A percentile compares a stretch with the other conserved stretches of the same genome.
These are phyloP conservation scores for Halotydeus destructor DNA, from an alignment of 1,140 invertebrate species.

Conservation along the genomic window DNA sequence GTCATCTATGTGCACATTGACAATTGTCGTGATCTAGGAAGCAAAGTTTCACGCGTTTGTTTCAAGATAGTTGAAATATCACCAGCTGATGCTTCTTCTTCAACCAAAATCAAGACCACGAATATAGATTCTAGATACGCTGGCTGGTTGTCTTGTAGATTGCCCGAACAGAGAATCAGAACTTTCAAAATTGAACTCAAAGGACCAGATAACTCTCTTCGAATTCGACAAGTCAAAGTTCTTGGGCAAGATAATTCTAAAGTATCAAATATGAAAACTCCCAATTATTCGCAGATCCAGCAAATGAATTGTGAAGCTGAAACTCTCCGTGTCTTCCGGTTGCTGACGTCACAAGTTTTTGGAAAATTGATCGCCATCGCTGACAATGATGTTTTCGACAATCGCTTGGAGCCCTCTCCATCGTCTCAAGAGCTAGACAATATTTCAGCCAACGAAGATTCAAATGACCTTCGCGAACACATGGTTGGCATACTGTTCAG, in stretches of 20 bases:
- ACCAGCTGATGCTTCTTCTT: background rate
- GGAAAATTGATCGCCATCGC: conserved; percentile 53
- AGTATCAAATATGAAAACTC: conserved; percentile 15
- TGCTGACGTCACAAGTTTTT: conserved; percentile 83
- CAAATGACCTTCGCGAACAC: conserved; percentile 72
- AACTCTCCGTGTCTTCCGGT: conserved; percentile 75
- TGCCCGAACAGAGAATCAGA: conserved; percentile 34
- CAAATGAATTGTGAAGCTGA: conserved; percentile 73
- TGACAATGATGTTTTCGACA: conserved; percentile 16
- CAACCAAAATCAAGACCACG: conserved; percentile 21
- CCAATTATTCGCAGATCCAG: conserved; percentile 32
- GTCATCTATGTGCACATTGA: conserved; percentile 66
- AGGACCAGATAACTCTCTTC: conserved; percentile 67
- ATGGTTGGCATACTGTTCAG: conserved; percentile 93
- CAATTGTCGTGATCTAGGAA: conserved; percentile 64
- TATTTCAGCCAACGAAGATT: conserved; percentile 25
- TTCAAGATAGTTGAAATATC: background rate
- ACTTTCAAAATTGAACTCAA: conserved; percentile 59
- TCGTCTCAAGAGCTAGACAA: conserved; percentile 18
- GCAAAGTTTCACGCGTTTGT: conserved; percentile 31
- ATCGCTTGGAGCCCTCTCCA: too few relatives aligned
- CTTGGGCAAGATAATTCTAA: conserved; percentile 20
- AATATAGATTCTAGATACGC: conserved; percentile 59
- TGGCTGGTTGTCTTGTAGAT: conserved; percentile 64
- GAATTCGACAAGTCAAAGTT: conserved; percentile 55